phyloP scores from a whole-genome alignment of 2,797 vertebrate genomes.

The Podarcis siculus region DNA sequence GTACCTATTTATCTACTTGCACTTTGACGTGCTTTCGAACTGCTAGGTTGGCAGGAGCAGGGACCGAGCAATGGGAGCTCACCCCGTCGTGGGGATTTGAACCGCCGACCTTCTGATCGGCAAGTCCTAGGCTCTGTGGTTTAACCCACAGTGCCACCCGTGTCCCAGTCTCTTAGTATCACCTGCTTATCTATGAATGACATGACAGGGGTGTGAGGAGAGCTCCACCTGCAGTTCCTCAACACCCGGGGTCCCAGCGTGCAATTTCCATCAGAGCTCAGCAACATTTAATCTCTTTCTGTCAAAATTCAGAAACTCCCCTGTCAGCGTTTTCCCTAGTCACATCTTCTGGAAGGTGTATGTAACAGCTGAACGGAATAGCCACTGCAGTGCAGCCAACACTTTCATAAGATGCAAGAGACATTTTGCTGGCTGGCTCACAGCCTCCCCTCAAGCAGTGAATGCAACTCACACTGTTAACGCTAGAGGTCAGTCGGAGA shows the following conservation, averaged over 20 bases:
- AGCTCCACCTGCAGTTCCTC: background rate
- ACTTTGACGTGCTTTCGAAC: no score
- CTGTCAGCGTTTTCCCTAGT: background rate
- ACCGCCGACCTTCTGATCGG: no score
- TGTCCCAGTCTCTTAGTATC: background rate
- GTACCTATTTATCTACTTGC: no score
- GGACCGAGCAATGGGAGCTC: no score
- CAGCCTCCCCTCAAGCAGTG: fast-evolving
- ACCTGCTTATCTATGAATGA: background rate
- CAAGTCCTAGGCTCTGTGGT: no score
- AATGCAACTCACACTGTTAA: background rate
- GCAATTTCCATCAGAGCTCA: background rate
- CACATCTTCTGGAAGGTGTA: background rate
- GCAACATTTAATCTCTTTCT: background rate
- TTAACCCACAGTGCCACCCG: no score
- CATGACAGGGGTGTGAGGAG: background rate
- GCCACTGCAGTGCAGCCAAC: fast-evolving
- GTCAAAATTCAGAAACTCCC: background rate
- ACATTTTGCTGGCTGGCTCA: background rate
- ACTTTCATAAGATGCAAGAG: background rate
- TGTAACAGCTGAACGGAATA: background rate
- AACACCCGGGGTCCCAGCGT: background rate
- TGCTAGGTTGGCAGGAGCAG: no score
- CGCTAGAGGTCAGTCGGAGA: constrained; percentile 43
- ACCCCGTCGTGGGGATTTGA: no score